Evolutionary conservation across 30 jellyfish, hydroid and myxozoan genomes (phyloP).

Genomic region (Hydra vulgaris): DNA sequence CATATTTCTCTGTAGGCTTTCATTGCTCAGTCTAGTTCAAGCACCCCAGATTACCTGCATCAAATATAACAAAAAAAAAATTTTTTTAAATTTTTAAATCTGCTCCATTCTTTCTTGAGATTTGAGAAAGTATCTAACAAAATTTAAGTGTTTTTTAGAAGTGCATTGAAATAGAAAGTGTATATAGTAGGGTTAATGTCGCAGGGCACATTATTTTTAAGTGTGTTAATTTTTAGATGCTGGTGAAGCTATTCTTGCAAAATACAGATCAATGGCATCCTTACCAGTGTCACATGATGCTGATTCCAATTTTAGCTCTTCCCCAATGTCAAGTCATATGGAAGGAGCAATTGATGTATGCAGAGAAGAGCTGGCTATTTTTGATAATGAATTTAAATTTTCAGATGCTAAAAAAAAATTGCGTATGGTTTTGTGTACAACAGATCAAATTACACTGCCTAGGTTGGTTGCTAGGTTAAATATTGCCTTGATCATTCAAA

Average conservation of each 20-base stretch:
- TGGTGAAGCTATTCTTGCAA: conserved; percentile 73
- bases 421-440: conserved; percentile 73
- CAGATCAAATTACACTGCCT: conserved; percentile 78
- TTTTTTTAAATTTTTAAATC: too few relatives aligned
- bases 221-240: conserved; percentile 15
- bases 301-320: conserved; percentile 7
- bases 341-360: conserved; percentile 43
- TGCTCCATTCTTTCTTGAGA: too few relatives aligned
- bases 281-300: neutral
- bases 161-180: too few relatives aligned
- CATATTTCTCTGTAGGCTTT: too few relatives aligned
- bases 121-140: too few relatives aligned
- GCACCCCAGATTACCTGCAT: too few relatives aligned
- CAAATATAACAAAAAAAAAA: too few relatives aligned
- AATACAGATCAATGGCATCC: conserved; percentile 61
- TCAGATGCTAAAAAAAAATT: conserved; percentile 89
- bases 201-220: too few relatives aligned
- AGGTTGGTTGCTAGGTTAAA: conserved; percentile 51
- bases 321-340: conserved; percentile 41
- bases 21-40: too few relatives aligned
- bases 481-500: too few relatives aligned
- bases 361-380: conserved; percentile 23
- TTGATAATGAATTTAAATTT: conserved; percentile 67
- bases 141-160: too few relatives aligned
- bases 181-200: too few relatives aligned